Evolutionary conservation across 2,888 invertebrate genomes (phyloP).

Genomic region (Xylophagus ater): DNA sequence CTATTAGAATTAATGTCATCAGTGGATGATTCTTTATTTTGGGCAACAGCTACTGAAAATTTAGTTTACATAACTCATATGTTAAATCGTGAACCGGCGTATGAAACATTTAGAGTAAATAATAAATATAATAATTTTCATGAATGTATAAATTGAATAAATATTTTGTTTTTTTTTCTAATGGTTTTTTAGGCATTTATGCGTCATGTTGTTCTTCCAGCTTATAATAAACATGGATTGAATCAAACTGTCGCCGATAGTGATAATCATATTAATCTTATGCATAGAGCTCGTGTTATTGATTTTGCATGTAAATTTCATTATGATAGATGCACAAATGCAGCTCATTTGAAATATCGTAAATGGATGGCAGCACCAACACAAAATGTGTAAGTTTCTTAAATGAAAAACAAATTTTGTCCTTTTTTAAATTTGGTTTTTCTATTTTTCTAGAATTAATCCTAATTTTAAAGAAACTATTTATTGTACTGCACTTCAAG

Average conservation of each 20-base stretch:
- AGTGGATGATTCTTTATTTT: slow-evolving; percentile 48
- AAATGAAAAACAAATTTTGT: slow-evolving; percentile 23
- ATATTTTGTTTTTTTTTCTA: neutral
- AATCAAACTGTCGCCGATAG: slow-evolving; percentile 39
- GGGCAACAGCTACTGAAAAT: slow-evolving; percentile 46
- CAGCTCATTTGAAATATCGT: slow-evolving; percentile 40
- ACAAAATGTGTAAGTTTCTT: slow-evolving; percentile 41
- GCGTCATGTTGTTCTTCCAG: slow-evolving; percentile 36
- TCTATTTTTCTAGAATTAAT: slow-evolving; percentile 41
- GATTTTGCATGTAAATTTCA: slow-evolving; percentile 44
- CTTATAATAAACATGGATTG: slow-evolving; percentile 40
- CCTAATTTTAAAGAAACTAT: slow-evolving; percentile 50
- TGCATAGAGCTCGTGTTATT: slow-evolving; percentile 44
- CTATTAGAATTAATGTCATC: slow-evolving; percentile 41
- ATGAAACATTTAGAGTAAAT: slow-evolving; percentile 48
- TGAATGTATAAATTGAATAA: too few species aligned
- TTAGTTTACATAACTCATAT: slow-evolving; percentile 48
- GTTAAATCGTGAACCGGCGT: slow-evolving; percentile 46
- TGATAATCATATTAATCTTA: slow-evolving; percentile 42
- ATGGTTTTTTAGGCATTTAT: slow-evolving; percentile 33
- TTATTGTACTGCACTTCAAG: slow-evolving; percentile 53
- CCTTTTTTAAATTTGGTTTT: slow-evolving; percentile 6
- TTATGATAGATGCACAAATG: slow-evolving; percentile 42
- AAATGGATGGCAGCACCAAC: slow-evolving; percentile 42
- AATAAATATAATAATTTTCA: neutral